Conservation (phyloP, 2,113 vertebrate genomes). For the Choloepus hoffmanni region DNA sequence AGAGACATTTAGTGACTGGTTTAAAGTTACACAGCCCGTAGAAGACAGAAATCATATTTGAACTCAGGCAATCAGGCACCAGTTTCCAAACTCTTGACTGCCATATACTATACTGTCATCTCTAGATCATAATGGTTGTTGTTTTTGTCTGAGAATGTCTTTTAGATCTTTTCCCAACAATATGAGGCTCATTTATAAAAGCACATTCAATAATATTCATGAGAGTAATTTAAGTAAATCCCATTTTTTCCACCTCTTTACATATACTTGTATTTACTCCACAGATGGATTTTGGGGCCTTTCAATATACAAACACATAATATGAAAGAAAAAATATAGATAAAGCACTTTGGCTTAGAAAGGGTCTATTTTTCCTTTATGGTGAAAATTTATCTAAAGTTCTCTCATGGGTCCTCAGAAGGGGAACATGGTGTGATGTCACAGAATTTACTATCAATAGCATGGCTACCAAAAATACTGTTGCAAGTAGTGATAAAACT, state of each 20-base stretch:
- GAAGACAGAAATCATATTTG: not conserved
- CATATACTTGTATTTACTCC: not conserved
- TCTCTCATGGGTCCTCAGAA: not conserved
- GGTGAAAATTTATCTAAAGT: not conserved
- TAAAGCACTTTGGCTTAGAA: not conserved
- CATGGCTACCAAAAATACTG: rapidly evolving
- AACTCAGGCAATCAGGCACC: not conserved
- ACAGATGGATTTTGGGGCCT: not conserved
- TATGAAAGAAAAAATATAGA: not conserved
- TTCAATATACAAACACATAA: constrained; percentile 9
- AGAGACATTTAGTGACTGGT: not conserved
- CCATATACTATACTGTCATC: rapidly evolving
- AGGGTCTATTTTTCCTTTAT: not conserved
- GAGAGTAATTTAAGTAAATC: not conserved
- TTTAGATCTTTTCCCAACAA: not conserved
- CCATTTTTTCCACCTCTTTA: not conserved
- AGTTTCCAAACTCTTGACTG: not conserved
- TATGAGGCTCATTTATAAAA: not conserved
- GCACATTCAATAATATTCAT: not conserved
- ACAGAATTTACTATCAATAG: not conserved
- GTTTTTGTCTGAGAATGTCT: not conserved
- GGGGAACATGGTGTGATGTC: not conserved
- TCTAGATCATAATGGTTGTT: not conserved
- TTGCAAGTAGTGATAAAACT: not conserved
- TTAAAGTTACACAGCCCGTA: too few species aligned